A percentile compares a stretch with the other conserved stretches of the same genome.
Evolutionary conservation across 2,797 vertebrate species (phyloP).

Genomic region (Hipposideros larvatus): DNA sequence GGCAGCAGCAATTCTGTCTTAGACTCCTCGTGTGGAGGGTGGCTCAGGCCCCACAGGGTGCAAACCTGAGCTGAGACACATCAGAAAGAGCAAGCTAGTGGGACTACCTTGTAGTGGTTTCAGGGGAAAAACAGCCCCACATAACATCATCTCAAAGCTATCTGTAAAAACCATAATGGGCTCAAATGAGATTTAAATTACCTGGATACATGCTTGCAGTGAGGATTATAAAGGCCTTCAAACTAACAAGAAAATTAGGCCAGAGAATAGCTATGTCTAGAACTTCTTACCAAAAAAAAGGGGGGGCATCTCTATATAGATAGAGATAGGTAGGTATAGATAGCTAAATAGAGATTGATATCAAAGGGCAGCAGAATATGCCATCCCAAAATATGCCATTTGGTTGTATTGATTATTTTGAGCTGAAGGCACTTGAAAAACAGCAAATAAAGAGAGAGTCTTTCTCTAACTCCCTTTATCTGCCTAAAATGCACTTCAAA

Average conservation of each 20-base stretch:
- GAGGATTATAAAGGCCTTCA: constrained; percentile 74
- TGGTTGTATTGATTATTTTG: background rate
- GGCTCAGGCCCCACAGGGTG: constrained; percentile 9
- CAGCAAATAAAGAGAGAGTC: background rate
- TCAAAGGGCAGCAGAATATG: background rate
- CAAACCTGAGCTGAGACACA: background rate
- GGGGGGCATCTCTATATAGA: background rate
- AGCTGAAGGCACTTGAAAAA: background rate
- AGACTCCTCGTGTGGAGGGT: constrained; percentile 10
- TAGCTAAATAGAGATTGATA: background rate
- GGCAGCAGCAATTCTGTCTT: constrained; percentile 37
- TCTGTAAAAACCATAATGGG: constrained; percentile 71
- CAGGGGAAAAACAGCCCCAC: constrained; percentile 52
- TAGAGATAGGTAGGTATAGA: background rate
- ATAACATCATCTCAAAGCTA: constrained; percentile 48
- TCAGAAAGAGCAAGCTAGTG: constrained; percentile 46
- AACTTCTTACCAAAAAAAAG: background rate
- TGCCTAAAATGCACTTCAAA: background rate
- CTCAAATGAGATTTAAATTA: constrained; percentile 83
- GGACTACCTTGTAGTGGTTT: background rate
- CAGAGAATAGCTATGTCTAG: constrained; percentile 29
- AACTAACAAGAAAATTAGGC: constrained; percentile 73
- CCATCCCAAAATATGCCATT: background rate
- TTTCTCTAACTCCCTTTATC: background rate
- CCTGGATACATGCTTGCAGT: constrained; percentile 70